Percentiles rank a stretch among this genome's conserved stretches.
Conservation (phyloP, 2,797 vertebrate species). For the Acanthurus lineatus region DNA sequence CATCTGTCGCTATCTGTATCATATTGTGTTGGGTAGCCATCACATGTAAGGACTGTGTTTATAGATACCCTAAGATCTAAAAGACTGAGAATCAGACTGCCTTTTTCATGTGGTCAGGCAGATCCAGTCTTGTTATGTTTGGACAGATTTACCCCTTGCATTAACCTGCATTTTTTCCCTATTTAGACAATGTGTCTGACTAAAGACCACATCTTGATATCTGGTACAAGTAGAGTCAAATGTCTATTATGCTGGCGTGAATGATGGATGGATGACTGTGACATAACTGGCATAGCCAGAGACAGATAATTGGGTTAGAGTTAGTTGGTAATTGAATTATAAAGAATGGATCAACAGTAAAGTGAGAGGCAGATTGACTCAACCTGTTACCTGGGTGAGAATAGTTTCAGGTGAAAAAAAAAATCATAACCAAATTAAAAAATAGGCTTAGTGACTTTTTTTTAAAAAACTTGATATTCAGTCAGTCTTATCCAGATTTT, state of each 20-base stretch:
- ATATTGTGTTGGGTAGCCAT: too few relatives aligned
- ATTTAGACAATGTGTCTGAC: too few relatives aligned
- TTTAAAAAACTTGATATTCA: conserved; percentile 1
- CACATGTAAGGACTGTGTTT: too few relatives aligned
- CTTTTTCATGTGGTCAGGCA: too few relatives aligned
- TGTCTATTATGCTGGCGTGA: background rate
- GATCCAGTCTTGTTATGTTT: background rate
- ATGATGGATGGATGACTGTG: background rate
- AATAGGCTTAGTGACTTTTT: conserved; percentile 6
- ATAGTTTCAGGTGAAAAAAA: background rate
- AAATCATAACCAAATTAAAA: conserved; percentile 15
- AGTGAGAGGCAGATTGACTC: background rate
- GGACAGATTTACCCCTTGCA: background rate
- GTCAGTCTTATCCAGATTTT: background rate
- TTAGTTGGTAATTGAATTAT: background rate
- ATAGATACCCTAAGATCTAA: too few relatives aligned
- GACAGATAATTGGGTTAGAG: background rate
- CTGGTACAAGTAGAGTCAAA: background rate
- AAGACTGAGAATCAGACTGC: too few relatives aligned
- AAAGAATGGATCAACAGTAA: background rate
- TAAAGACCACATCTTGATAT: too few relatives aligned
- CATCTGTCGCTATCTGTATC: too few relatives aligned
- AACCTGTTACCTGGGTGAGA: background rate
- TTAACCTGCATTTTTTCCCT: too few relatives aligned
- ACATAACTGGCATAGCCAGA: background rate